Base-by-base conservation (phyloP, 92 coral and sea anemone species). In the Umimayanthus chanpuru region DNA sequence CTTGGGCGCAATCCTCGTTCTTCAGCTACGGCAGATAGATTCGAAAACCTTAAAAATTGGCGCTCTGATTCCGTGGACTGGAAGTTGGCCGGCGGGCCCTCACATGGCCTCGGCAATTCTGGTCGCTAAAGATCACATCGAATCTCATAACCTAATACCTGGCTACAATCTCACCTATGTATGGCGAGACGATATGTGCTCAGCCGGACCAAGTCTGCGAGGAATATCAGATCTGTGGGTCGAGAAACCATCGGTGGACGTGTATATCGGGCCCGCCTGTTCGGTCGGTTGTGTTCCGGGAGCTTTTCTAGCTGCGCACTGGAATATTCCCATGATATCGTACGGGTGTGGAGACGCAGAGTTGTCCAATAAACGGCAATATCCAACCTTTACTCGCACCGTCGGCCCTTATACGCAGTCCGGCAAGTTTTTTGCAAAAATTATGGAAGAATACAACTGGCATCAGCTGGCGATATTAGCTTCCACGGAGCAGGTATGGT, bases 241-340 rank as follows among this genome's bases (percentile, higher is more conserved):
- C 49, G 50, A 55, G 20, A 73, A 67, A 14, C 94, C 93, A 14
- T 53, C 86, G 9, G 92, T 94, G 7, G 91, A 94, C 66, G 96
- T 91, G 2, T 93, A 73, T 29, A 85, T 94, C 9, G 98, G 98
- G 4, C 91, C 94, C 2, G 94, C 91, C 6, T 94, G 98, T 74
- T 93, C 96, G 32, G 89, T 94, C 16, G 96, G 94, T 0, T 94
- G 98, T 86, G 80, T 90, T 0, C 94, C 98, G 14, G 92, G 96
- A 5, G 98, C 92, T 4, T 81, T 71, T 66, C 81, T 94, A 18
- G 98, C 96, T 15, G 93, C 94, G 9, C 93, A 93, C 74, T 94
- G 98, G 98, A 86, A 93, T 75, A 85, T 87, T 0, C 98, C 98
- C 0, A 93, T 94, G 96, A 82, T 93, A n/a, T 94, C 98, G 14